Base-by-base conservation (phyloP, 1,140 invertebrate species). In the Gonioctena quinquepunctata region DNA sequence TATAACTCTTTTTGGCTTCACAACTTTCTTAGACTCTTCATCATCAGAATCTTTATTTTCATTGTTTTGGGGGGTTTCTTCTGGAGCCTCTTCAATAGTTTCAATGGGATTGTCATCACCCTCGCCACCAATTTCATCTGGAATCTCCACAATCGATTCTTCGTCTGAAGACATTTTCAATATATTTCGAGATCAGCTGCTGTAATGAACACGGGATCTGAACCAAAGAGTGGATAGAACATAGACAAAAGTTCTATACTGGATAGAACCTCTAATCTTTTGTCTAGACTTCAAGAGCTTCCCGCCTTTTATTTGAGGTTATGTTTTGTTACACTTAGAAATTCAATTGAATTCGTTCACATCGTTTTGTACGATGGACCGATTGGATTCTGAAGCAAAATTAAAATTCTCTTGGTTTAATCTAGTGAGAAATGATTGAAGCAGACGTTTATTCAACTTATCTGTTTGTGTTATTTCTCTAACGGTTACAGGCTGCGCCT, bases 381-480 rank as follows among this genome's bases (percentile, higher is more conserved):
- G 33, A 42, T 42, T 42, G 11, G 16, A 42, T 42, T n/a, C 33
- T n/a, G n/a, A n/a, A n/a, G n/a, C n/a, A 66, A 64, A 65, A 65
- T 71, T 23, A 33, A 54, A 25, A n/a, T 72, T 62, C 21, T 48
- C 76, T 79, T n/a, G 77, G 54, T 89, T 88, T 79, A 90, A 85
- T 60, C 85, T 81, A 64, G 88, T 81, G 3, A 90, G 83, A 70
- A 90, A 84, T 1, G 88, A 89, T 52, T 86, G 84, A 21, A 90
- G 81, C 33, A 90, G 80, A 65, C 85, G 85, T 77, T 90, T 89
- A 74, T 90, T 90, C 27, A 90, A 73, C 62, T 85, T 86, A 79
- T 90, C 89, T 1, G 88, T 90, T 80, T 88, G 87, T 13, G 86
- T 88, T 69, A 87, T 81, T 84, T 90, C 88, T 22, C 85, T 26